Base-by-base conservation (phyloP, 2,113 vertebrate genomes). In the Tylochromis polylepis region DNA sequence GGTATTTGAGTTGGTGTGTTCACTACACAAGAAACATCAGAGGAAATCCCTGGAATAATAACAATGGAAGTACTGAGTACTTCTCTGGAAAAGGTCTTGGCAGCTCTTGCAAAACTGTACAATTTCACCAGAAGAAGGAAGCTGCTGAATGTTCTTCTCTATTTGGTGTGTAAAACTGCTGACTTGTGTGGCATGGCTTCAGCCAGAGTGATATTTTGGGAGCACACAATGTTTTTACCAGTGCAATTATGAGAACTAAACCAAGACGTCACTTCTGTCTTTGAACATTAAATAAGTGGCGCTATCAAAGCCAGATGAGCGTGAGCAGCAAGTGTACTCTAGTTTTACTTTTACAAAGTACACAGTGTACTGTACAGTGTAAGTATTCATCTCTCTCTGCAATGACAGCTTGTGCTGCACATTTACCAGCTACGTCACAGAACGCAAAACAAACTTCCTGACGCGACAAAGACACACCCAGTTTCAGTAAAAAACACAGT, bases 111-210 rank as follows among this genome's bases (percentile, higher is more conserved):
- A 38, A 59, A 56, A 87, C 56, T 6, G 5, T 3, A 11, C 5
- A 31, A 9, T 79, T 93, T 87, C 70, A 14, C 56, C 75, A 85
- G 70, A 86, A 77, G 3, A 87, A 56, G 57, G 41, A 79, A 84
- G 34, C 80, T 83, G 12, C 43, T 78, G 14, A 16, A 4, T 53
- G 59, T 22, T 36, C 20, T 62, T 58, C 2, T 85, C 15, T 27
- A 12, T 84, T 72, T 36, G 24, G 3, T 38, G 34, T 53, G 11
- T 41, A 59, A 38, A 80, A 70, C 5, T 82, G 53, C 20, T 67
- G 53, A 31, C 15, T 49, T 29, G 43, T 36, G 14, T 83, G 27
- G 5, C 12, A 58, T 12, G 12, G 14, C 12, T 55, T 20, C 29
- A 55, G 11, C 1, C 41, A 59, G 6, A 51, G 58, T 43, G 29